These are phyloP conservation scores for Hepsetus odoe DNA, from an alignment of 2,113 vertebrate species.

Conservation along the genomic window DNA sequence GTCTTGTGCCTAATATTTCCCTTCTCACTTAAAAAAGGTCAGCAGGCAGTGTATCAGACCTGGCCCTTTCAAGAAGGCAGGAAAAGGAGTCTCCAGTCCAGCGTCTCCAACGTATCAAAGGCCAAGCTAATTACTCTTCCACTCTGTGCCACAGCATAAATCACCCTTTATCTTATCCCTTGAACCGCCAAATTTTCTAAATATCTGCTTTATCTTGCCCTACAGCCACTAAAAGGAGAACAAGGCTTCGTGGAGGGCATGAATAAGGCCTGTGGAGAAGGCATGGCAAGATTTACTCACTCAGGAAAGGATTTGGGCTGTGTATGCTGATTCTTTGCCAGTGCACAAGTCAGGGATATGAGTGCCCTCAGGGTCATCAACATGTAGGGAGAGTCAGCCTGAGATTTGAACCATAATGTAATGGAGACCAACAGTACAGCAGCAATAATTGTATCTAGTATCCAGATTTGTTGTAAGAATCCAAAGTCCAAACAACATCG, in stretches of 20 bases:
- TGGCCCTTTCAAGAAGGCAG: conserved; percentile 13
- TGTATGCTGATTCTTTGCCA: not conserved
- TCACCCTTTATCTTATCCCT: conserved; percentile 54
- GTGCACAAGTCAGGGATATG: not conserved
- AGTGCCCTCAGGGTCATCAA: conserved; percentile 22
- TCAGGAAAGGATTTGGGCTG: conserved; percentile 24
- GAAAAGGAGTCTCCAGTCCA: not conserved
- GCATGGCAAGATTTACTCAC: not conserved
- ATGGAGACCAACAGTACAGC: not conserved
- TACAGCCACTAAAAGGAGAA: conserved; percentile 52
- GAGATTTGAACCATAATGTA: not conserved
- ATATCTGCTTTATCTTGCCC: conserved; percentile 55
- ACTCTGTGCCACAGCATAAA: conserved; percentile 45
- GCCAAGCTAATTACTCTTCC: conserved; percentile 22
- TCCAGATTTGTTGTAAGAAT: not conserved
- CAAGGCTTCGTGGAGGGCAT: conserved; percentile 48
- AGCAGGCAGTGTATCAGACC: conserved; percentile 23
- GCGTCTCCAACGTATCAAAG: conserved; percentile 46
- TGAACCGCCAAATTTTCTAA: conserved; percentile 50
- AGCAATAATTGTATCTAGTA: conserved; percentile 1
- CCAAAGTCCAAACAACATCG: not conserved
- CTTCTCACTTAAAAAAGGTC: conserved; percentile 14
- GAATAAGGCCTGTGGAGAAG: conserved; percentile 46
- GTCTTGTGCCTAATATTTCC: conserved; percentile 28
- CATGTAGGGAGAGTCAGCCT: conserved; percentile 17